These are phyloP conservation scores for Iselma pallidipennis DNA, from an alignment of 2,888 invertebrate species.

Conservation along the genomic window DNA sequence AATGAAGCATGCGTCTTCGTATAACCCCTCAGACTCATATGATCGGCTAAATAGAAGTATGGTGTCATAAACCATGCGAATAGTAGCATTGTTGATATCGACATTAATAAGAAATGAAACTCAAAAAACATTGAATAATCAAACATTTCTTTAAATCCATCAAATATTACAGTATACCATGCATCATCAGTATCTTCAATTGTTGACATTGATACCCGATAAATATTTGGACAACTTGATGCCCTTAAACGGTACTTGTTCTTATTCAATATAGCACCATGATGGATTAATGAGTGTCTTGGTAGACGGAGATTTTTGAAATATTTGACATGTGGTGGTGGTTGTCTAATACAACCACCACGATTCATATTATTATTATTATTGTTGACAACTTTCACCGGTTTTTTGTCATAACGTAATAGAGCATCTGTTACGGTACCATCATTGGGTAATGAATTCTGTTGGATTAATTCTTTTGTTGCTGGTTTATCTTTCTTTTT, in stretches of 20 bases:
- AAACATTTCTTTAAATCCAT: slow-evolving; percentile 71
- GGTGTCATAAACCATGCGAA: slow-evolving; percentile 96
- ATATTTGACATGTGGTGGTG: slow-evolving; percentile 64
- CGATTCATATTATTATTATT: too few species aligned
- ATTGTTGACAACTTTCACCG: slow-evolving; percentile 11
- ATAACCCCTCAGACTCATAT: slow-evolving; percentile 70
- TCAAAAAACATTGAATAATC: slow-evolving; percentile 80
- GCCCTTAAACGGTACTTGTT: slow-evolving; percentile 80
- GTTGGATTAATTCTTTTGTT: slow-evolving; percentile 6
- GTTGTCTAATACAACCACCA: too few species aligned
- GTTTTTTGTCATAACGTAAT: slow-evolving; percentile 24
- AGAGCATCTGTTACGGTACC: slow-evolving; percentile 30
- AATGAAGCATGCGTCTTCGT: slow-evolving; percentile 74
- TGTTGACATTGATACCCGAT: slow-evolving; percentile 86
- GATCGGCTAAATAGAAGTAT: slow-evolving; percentile 90
- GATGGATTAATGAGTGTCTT: slow-evolving; percentile 81
- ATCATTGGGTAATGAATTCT: neutral
- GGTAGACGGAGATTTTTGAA: slow-evolving; percentile 73
- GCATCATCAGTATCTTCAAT: slow-evolving; percentile 75
- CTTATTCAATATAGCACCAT: slow-evolving; percentile 83
- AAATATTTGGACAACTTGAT: slow-evolving; percentile 91
- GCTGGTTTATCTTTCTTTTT: slow-evolving; percentile 50
- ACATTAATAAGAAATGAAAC: slow-evolving; percentile 77
- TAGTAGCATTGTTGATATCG: slow-evolving; percentile 82
- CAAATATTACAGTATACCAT: slow-evolving; percentile 71